Evolutionary conservation across 2,797 vertebrate species (phyloP), one percentile per base, ranked within the genome.

Genomic region (Bradypodion pumilum): DNA sequence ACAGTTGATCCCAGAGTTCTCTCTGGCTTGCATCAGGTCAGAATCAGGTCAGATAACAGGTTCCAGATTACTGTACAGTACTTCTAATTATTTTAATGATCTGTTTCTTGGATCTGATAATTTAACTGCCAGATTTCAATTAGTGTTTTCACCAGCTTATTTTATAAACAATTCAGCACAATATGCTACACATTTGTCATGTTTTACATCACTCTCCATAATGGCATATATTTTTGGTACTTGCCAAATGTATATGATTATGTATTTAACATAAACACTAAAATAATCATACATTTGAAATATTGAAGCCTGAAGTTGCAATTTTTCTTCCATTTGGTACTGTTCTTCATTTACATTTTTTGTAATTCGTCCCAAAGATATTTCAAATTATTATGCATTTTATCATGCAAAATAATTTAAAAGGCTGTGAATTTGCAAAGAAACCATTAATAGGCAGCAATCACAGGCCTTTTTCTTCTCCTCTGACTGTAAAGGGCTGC

Each of bases 381-480:
- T 83, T 89, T 91, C 85, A 23, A 63, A 85, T 82, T 83, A 87
- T 80, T 87, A 8, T 32, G 56, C 3, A 40, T 44, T 82, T 82
- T 78, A 63, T 82, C 89, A 90, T 44, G 87, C 62, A 85, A 89
- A 56, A 60, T 83, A 77, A 88, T 85, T 85, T 81, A 35, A 79
- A 89, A 83, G 73, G 44, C 90, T 88, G 83, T 52, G 90, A 70
- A 27, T 83, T 86, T 90, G 40, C 75, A 90, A 92, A 85, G 85
- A 92, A 35, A 6, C 21, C 90, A 85, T 83, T 90, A 86, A 87
- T 42, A 9, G 4, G 21, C 2, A 69, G 56, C 82, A 85, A 84
- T 88, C 70, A 87, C 89, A 74, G 85, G 77, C 0, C 77, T 49
- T 21, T 56, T 25, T 56, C 32, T 23, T 70, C 32, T 2, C 0